These are phyloP conservation scores for Bombus difficillimus DNA, from an alignment of 1,140 invertebrate species.

Conservation along the genomic window DNA sequence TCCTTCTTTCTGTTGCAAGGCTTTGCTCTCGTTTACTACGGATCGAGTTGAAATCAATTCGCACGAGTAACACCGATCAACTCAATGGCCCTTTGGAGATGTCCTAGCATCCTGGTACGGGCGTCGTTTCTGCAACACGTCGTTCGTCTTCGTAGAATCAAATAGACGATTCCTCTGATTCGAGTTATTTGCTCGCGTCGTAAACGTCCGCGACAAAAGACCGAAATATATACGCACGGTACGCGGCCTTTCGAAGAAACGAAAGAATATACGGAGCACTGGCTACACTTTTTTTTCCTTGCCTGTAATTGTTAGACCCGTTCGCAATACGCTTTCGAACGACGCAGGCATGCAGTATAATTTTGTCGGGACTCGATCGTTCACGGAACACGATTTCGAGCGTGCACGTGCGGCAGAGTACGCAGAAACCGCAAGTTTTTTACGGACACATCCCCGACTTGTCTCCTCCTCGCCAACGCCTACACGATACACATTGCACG, in stretches of 20 bases:
- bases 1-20: background rate
- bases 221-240: constrained; percentile 15
- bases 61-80: constrained; percentile 34
- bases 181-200: background rate
- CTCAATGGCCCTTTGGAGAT: constrained; percentile 35
- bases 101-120: constrained; percentile 49
- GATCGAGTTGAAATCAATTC: constrained; percentile 25
- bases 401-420: constrained; percentile 58
- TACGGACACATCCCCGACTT: constrained; percentile 69
- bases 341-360: background rate
- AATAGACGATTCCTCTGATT: background rate
- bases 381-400: constrained; percentile 37
- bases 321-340: background rate
- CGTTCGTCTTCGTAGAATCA: constrained; percentile 20
- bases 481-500: constrained; percentile 79
- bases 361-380: background rate
- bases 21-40: background rate
- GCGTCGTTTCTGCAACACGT: constrained; percentile 55
- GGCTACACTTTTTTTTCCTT: constrained; percentile 43
- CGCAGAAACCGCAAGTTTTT: constrained; percentile 56
- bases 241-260: constrained; percentile 43
- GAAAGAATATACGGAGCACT: constrained; percentile 43
- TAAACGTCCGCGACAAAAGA: constrained; percentile 8
- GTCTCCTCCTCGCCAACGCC: constrained; percentile 77
- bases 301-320: constrained; percentile 40